Base-by-base conservation (phyloP, 1,140 invertebrate genomes). In the Acromyrmex heyeri region DNA sequence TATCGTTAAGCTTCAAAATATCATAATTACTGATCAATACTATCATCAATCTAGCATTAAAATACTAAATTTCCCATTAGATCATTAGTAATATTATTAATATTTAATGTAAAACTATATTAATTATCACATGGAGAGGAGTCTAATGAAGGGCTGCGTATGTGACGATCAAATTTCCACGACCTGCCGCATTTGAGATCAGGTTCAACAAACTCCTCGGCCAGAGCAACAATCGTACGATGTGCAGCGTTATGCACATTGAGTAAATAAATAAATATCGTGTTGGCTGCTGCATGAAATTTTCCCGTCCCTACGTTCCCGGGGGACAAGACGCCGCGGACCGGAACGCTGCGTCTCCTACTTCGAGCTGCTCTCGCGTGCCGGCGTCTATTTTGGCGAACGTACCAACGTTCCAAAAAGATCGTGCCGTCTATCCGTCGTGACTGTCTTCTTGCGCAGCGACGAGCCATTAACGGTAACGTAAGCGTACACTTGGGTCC, bases 391-490 rank as follows among this genome's bases (percentile, higher is more conserved):
- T 94, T 93, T 92, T 75, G 70, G 89, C 87, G 72, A 83, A 86
- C 90, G 70, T 82, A 65, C 21, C 89, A 91, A 91, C 85, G 89
- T 90, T 78, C 89, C 89, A 93, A 94, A 93, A 92, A 77, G 89
- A 93, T 87, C 69, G 90, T 85, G 67, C 55, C 67, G 48, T 67
- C 61, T 59, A 65, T 24, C 53, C 76, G 64, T 69, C 70, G 48
- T 85, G 85, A 88, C 83, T 91, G 92, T 92, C 86, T 83, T 83
- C 79, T 73, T 75, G 77, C 64, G 21, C 67, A 82, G 92, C 90
- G 86, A 44, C 86, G 90, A 89, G 85, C 89, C 90, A 92, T 93
- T 93, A 92, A 93, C 92, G 86, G 89, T 67, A 89, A 65, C 86
- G 91, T 91, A 70, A 87, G 85, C 64, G 91, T 90, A 89, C 90